These are phyloP conservation scores for Epizoanthus stellaris DNA, from an alignment of 92 coral and sea anemone genomes.

Conservation along the genomic window DNA sequence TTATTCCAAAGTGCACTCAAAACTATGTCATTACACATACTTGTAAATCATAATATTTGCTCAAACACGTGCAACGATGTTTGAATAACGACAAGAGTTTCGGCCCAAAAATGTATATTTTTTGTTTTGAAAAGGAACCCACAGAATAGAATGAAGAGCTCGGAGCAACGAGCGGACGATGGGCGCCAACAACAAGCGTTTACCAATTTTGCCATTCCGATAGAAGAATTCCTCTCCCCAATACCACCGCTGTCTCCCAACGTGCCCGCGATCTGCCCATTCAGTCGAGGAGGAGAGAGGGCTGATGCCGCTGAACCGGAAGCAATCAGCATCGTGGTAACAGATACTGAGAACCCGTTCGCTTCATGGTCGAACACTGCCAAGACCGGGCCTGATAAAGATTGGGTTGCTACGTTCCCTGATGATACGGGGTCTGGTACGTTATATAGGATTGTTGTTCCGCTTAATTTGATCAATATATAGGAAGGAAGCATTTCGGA, in stretches of 20 bases:
- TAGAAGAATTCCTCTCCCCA: background rate
- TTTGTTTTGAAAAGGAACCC: slow-evolving; percentile 9
- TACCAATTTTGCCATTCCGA: background rate
- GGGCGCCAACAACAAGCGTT: background rate
- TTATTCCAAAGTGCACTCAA: too few species aligned
- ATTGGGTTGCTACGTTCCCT: slow-evolving; percentile 63
- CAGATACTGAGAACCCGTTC: slow-evolving; percentile 52
- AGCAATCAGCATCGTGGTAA: slow-evolving; percentile 67
- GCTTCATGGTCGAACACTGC: slow-evolving; percentile 41
- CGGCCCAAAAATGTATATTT: too few species aligned
- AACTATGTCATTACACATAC: too few species aligned
- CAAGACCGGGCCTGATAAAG: background rate
- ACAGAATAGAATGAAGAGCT: background rate
- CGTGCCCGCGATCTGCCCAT: slow-evolving; percentile 12
- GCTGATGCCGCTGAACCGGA: slow-evolving; percentile 40
- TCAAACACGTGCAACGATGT: too few species aligned
- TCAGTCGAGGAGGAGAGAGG: slow-evolving; percentile 28
- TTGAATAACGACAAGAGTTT: too few species aligned
- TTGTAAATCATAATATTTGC: too few species aligned
- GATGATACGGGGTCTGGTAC: background rate
- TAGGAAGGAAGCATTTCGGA: too few species aligned
- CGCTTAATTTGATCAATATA: background rate
- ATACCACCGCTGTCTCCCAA: slow-evolving; percentile 1
- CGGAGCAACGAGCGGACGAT: background rate
- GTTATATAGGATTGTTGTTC: background rate